Percentiles rank a stretch among this genome's conserved stretches.
These are phyloP conservation scores for Dendropsophus ebraccatus DNA, from an alignment of 2,113 vertebrate genomes.

Conservation along the genomic window DNA sequence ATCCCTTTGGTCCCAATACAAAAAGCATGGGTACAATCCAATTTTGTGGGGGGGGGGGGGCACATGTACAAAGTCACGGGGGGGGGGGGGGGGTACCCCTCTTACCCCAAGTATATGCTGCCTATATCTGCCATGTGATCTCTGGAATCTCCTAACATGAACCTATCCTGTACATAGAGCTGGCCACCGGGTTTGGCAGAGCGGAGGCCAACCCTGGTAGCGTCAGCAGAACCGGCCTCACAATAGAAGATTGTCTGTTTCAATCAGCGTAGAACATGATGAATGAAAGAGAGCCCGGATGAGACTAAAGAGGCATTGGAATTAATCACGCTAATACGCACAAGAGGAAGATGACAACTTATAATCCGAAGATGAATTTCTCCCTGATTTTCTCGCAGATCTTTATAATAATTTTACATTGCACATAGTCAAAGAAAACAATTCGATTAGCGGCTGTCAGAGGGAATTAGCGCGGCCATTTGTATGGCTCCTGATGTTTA, in stretches of 20 bases:
- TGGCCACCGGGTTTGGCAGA: too few species aligned
- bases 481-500: slow-evolving; percentile 19
- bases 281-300: slow-evolving; percentile 35
- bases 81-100: too few species aligned
- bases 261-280: slow-evolving; percentile 54
- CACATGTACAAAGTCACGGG: too few species aligned
- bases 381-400: slow-evolving; percentile 32
- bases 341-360: neutral
- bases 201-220: too few species aligned
- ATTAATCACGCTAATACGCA: slow-evolving; percentile 25
- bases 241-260: slow-evolving; percentile 69
- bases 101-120: too few species aligned
- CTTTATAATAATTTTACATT: slow-evolving; percentile 46
- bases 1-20: too few species aligned
- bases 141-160: too few species aligned
- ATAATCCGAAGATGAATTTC: neutral
- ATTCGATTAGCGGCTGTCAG: slow-evolving; percentile 34
- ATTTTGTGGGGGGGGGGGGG: too few species aligned
- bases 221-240: too few species aligned
- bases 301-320: slow-evolving; percentile 42
- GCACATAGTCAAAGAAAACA: slow-evolving; percentile 25
- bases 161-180: too few species aligned
- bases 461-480: slow-evolving; percentile 21
- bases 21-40: too few species aligned
- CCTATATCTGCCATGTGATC: too few species aligned